Conservation (phyloP, 2,888 invertebrate species). For the Himalopsyche kuldschensis region DNA sequence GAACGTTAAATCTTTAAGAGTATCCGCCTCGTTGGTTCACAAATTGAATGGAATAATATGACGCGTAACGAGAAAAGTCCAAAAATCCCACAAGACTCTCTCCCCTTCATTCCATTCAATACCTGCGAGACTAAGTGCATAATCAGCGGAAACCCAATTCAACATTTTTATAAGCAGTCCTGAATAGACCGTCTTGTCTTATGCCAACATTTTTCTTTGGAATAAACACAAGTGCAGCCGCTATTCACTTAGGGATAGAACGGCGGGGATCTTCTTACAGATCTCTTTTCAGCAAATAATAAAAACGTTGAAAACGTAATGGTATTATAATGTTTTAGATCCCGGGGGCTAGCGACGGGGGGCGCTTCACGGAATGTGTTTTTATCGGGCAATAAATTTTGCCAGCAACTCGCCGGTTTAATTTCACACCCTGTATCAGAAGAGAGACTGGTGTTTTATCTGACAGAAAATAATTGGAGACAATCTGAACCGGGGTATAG, state of each 20-base stretch:
- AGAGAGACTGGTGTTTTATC: background rate
- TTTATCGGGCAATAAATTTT: constrained; percentile 26
- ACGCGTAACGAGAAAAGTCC: background rate
- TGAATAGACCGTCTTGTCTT: background rate
- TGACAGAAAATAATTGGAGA: background rate
- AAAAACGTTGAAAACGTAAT: constrained; percentile 28
- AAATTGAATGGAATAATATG: background rate
- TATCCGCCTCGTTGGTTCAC: background rate
- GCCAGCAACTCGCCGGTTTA: constrained; percentile 2
- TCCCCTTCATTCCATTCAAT: background rate
- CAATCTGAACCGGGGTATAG: background rate
- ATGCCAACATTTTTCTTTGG: background rate
- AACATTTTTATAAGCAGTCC: background rate
- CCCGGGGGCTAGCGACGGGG: background rate
- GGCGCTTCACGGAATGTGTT: constrained; percentile 18
- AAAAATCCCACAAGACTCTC: background rate
- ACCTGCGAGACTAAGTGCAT: background rate
- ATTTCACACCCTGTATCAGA: constrained; percentile 7
- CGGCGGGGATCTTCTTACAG: constrained; percentile 4
- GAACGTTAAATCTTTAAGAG: background rate
- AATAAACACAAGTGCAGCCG: background rate
- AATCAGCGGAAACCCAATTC: background rate
- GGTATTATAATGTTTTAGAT: constrained; percentile 33
- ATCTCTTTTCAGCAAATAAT: constrained; percentile 18
- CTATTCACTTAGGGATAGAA: background rate